phyloP scores from a whole-genome alignment of 2,113 vertebrate genomes.

The Chlorodrepanis virens region DNA sequence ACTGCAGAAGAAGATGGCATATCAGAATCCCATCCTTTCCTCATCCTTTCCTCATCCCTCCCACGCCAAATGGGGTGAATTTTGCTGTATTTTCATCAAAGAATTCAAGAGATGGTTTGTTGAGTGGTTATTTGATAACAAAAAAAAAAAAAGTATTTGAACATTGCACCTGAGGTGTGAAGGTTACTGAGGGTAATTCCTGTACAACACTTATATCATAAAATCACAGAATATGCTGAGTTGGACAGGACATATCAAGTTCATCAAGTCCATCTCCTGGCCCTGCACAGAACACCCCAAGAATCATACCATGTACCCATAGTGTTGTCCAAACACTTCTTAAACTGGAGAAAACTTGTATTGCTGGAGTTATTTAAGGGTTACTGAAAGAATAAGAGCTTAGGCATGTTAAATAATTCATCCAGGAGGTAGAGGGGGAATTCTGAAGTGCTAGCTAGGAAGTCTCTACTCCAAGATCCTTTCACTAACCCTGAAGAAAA shows the following conservation, averaged over 20 bases:
- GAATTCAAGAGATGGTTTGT: background rate
- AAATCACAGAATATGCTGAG: background rate
- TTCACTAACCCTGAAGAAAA: background rate
- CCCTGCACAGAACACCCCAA: background rate
- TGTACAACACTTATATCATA: background rate
- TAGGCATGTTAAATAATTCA: background rate
- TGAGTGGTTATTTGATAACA: background rate
- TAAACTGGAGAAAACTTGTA: background rate
- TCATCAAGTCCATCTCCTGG: background rate
- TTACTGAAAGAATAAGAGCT: background rate
- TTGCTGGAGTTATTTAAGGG: background rate
- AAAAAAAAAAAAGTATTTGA: background rate
- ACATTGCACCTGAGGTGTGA: background rate
- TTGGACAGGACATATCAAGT: background rate
- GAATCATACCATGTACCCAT: background rate
- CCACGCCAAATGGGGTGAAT: background rate
- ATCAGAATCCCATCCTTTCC: background rate
- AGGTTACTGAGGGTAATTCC: background rate
- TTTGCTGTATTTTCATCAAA: background rate
- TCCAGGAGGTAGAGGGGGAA: background rate
- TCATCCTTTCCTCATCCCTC: background rate
- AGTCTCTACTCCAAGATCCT: background rate
- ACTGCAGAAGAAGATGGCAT: conserved; percentile 3
- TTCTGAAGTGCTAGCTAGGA: background rate
- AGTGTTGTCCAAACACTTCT: background rate